Evolutionary conservation across 2,797 vertebrate species (phyloP).

Genomic region (Limnodromus scolopaceus): DNA sequence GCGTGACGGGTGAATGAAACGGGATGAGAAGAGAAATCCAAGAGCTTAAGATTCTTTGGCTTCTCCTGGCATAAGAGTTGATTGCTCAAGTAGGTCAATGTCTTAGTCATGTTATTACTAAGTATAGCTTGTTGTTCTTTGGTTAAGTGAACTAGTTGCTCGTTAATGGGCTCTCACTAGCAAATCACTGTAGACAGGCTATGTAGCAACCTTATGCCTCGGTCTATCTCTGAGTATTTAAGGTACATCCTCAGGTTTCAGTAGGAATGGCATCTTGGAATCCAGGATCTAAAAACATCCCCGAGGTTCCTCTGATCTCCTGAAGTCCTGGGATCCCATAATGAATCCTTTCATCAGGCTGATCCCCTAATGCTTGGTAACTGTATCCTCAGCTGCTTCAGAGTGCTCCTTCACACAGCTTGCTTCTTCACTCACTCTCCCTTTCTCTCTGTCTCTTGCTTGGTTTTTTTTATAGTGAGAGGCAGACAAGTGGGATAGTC

Average conservation of each 20-base stretch:
- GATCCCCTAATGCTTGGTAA: neutral
- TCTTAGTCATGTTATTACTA: conserved; percentile 10
- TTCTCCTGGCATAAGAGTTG: neutral
- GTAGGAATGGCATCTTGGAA: neutral
- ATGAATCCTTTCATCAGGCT: neutral
- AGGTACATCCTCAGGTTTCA: neutral
- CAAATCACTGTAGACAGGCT: neutral
- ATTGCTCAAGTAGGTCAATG: neutral
- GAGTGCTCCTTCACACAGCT: neutral
- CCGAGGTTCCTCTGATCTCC: neutral
- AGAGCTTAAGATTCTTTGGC: neutral
- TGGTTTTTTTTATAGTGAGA: neutral
- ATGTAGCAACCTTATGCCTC: neutral
- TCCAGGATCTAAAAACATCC: neutral
- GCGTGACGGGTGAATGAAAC: fast-evolving
- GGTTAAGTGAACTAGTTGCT: neutral
- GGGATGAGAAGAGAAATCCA: neutral
- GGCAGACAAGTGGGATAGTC: neutral
- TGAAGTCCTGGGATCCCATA: neutral
- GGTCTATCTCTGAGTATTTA: neutral
- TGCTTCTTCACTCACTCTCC: neutral
- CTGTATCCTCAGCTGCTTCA: neutral
- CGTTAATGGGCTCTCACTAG: neutral
- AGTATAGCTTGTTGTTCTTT: neutral
- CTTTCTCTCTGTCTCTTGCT: neutral